phyloP scores from a whole-genome alignment of 2,888 invertebrate genomes.

The Drosophila bunnanda region DNA sequence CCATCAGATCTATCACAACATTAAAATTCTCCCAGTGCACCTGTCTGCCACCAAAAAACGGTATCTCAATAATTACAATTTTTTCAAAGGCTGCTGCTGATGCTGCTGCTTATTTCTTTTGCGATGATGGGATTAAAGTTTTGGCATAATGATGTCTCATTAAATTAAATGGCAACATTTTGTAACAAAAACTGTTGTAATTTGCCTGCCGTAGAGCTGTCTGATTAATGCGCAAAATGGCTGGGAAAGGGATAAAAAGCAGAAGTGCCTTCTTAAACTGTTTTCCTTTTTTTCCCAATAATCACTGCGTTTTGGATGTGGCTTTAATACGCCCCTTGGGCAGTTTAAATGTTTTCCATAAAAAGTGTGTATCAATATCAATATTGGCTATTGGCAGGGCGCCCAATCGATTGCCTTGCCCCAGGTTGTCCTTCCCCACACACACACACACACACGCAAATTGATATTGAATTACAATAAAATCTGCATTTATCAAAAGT shows the following conservation, averaged over 20 bases:
- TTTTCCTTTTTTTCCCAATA: slow-evolving; percentile 21
- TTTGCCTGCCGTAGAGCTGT: slow-evolving; percentile 31
- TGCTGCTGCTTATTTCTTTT: slow-evolving; percentile 21
- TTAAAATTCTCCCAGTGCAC: neutral
- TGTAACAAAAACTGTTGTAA: slow-evolving; percentile 43
- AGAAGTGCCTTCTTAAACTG: slow-evolving; percentile 18
- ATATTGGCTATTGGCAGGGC: slow-evolving; percentile 31
- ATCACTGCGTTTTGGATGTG: slow-evolving; percentile 9
- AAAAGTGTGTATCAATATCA: slow-evolving; percentile 40
- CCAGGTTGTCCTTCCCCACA: neutral
- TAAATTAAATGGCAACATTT: slow-evolving; percentile 55
- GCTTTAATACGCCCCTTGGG: slow-evolving; percentile 16
- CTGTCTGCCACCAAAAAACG: slow-evolving; percentile 24
- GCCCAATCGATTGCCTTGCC: slow-evolving; percentile 3
- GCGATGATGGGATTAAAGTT: slow-evolving; percentile 50
- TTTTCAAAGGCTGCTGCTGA: slow-evolving; percentile 18
- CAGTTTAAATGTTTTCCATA: slow-evolving; percentile 33
- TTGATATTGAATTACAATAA: slow-evolving; percentile 48
- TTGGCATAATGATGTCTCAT: slow-evolving; percentile 56
- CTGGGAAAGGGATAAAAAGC: slow-evolving; percentile 1
- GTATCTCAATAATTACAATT: slow-evolving; percentile 49
- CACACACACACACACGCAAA: slow-evolving; percentile 19
- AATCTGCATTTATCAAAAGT: slow-evolving; percentile 48
- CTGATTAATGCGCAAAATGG: slow-evolving; percentile 32
- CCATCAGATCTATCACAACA: neutral